Conservation (phyloP, 2,113 vertebrate genomes). For the Mirza zaza region DNA sequence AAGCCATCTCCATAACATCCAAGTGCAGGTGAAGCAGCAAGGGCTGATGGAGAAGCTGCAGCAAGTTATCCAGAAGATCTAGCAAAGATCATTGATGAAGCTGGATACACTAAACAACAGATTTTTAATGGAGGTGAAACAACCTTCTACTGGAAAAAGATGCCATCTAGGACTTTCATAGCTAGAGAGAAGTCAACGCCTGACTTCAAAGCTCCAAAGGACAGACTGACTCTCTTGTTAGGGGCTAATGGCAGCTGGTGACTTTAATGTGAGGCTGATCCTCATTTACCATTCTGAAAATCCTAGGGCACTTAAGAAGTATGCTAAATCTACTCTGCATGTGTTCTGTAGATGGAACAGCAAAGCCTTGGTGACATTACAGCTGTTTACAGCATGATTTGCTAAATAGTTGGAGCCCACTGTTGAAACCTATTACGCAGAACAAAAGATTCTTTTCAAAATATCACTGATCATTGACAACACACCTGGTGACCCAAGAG, state of each 20-base stretch:
- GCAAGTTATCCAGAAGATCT: neutral
- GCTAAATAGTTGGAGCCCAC: neutral
- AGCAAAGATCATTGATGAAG: neutral
- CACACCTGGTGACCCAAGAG: neutral
- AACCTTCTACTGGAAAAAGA: neutral
- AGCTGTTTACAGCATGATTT: neutral
- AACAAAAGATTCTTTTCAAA: neutral
- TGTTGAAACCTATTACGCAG: neutral
- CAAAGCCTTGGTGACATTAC: neutral
- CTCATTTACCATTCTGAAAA: neutral
- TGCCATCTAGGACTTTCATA: neutral
- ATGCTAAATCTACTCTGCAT: neutral
- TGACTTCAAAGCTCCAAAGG: neutral
- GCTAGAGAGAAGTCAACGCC: neutral
- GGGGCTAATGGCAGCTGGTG: neutral
- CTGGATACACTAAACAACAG: neutral
- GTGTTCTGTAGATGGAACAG: neutral
- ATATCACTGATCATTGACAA: neutral
- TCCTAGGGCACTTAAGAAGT: neutral
- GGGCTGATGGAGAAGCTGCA: neutral
- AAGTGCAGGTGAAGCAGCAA: neutral
- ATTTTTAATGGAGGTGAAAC: neutral
- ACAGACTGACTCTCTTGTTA: neutral
- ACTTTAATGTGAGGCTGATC: neutral
- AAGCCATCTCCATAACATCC: neutral